Conservation (phyloP, 2,797 vertebrate species). For the Acropternis orthonyx region DNA sequence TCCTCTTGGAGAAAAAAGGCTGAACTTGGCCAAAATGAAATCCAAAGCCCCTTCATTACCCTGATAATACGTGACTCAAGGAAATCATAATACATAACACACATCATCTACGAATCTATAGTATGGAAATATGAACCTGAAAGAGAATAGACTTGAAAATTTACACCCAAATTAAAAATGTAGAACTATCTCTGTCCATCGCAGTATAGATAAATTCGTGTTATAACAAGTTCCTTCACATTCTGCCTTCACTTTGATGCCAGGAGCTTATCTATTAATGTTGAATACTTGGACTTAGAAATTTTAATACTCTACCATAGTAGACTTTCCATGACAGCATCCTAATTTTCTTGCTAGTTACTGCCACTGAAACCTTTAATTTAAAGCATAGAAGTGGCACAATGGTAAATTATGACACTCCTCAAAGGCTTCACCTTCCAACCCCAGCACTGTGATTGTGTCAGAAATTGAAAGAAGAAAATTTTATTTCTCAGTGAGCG, state of each 20-base stretch:
- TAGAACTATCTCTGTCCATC: not conserved
- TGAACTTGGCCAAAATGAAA: slow-evolving; percentile 21
- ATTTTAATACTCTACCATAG: slow-evolving; percentile 25
- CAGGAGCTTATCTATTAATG: slow-evolving; percentile 56
- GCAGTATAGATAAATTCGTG: not conserved
- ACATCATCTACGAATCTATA: slow-evolving; percentile 34
- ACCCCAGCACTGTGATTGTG: not conserved
- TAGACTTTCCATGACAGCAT: not conserved
- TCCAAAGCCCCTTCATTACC: slow-evolving; percentile 9
- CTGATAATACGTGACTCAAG: not conserved
- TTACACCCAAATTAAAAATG: not conserved
- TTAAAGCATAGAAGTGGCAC: slow-evolving; percentile 47
- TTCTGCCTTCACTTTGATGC: not conserved
- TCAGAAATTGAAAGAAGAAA: slow-evolving; percentile 33
- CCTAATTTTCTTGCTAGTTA: slow-evolving; percentile 36
- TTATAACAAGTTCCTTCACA: slow-evolving; percentile 23
- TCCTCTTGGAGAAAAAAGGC: not conserved
- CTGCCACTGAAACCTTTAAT: slow-evolving; percentile 57
- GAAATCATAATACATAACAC: slow-evolving; percentile 29
- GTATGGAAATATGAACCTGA: not conserved
- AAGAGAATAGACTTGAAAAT: slow-evolving; percentile 23
- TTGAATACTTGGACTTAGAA: not conserved
- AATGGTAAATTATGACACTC: not conserved
- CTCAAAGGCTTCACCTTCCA: slow-evolving; percentile 15
- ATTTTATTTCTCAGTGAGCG: slow-evolving; percentile 45